A percentile compares a stretch with the other conserved stretches of the same genome.
These are phyloP conservation scores for Calameuta idolon DNA, from an alignment of 2,888 invertebrate genomes.

Conservation along the genomic window DNA sequence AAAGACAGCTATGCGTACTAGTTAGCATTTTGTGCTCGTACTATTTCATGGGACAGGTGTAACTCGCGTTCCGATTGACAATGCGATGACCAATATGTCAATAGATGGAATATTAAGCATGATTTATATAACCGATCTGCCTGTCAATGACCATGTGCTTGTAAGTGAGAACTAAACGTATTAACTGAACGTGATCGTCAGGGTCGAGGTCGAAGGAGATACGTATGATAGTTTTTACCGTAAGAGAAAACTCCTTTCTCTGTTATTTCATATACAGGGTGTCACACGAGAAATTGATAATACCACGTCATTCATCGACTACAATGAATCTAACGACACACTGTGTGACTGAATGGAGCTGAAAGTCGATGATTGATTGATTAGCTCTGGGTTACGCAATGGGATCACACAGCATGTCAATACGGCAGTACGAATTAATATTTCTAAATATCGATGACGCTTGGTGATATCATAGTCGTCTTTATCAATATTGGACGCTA, in stretches of 20 bases:
- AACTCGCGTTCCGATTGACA: constrained; percentile 5
- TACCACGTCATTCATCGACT: background rate
- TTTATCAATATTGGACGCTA: background rate
- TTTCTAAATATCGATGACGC: background rate
- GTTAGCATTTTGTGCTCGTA: constrained; percentile 30
- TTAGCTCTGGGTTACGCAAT: background rate
- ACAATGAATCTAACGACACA: background rate
- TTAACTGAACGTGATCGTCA: background rate
- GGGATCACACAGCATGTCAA: background rate
- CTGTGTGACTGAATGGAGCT: background rate
- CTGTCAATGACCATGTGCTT: background rate
- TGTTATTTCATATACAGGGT: background rate
- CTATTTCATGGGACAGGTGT: constrained; percentile 7
- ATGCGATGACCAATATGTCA: background rate
- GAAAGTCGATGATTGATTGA: background rate
- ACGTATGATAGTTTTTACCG: background rate
- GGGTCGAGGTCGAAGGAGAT: background rate
- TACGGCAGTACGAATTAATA: background rate
- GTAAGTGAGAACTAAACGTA: background rate
- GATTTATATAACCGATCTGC: background rate
- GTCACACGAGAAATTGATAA: background rate
- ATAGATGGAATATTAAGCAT: constrained; percentile 1
- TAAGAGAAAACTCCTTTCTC: background rate
- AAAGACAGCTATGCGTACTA: constrained; percentile 26
- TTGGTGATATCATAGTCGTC: background rate